Evolutionary conservation across 2,797 vertebrate species (phyloP).

Genomic region (Phylloscopus collybita): DNA sequence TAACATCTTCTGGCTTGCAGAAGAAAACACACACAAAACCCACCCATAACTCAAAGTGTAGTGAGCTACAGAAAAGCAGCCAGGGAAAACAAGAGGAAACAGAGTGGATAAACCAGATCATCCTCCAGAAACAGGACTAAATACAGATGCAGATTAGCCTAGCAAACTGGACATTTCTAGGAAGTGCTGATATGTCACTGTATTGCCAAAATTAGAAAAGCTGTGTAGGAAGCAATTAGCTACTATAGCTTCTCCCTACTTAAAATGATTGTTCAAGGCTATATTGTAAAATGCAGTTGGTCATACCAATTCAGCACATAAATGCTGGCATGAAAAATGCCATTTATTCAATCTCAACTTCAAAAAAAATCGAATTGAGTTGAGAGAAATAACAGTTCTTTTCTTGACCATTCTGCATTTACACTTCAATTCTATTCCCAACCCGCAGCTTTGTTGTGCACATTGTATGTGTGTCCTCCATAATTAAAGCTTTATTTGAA

Average conservation of each 20-base stretch:
- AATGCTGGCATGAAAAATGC: background rate
- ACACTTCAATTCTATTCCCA: background rate
- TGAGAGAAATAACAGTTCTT: background rate
- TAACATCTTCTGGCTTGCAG: background rate
- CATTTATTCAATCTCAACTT: background rate
- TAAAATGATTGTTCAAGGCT: slow-evolving; percentile 12
- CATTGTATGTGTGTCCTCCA: background rate
- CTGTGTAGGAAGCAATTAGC: slow-evolving; percentile 21
- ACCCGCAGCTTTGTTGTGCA: background rate
- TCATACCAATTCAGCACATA: background rate
- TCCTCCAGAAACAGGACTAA: background rate
- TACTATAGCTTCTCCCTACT: background rate
- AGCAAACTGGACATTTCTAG: background rate
- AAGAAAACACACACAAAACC: background rate
- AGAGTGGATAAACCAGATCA: background rate
- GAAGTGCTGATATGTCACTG: background rate
- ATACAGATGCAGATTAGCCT: background rate
- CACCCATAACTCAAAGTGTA: background rate
- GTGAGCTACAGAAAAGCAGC: background rate
- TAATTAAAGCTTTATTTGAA: slow-evolving; percentile 45
- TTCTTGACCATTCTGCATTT: background rate
- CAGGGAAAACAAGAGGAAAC: background rate
- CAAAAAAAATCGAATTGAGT: background rate
- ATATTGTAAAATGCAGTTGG: background rate
- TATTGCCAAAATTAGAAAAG: slow-evolving; percentile 6